phyloP scores from a whole-genome alignment of 2,888 invertebrate genomes.

The Hydroisotoma schaefferi region DNA sequence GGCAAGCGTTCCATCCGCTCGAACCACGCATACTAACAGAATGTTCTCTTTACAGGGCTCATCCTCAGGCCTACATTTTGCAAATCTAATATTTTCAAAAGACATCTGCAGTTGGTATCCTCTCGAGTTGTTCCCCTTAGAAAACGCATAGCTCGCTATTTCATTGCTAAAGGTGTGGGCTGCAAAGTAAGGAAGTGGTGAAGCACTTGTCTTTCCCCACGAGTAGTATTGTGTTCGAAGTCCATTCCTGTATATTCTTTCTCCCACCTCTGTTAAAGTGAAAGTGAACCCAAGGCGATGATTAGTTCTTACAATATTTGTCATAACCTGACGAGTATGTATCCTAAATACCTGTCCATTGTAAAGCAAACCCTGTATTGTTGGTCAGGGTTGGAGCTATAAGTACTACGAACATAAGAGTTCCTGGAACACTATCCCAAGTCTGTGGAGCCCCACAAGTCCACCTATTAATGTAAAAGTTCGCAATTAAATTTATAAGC shows the following conservation, averaged over 20 bases:
- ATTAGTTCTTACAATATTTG: neutral
- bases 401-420: neutral
- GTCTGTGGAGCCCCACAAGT: neutral
- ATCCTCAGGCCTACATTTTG: neutral
- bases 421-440: constrained; percentile 6
- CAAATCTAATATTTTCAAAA: constrained; percentile 12
- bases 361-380: neutral
- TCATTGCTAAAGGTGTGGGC: constrained; percentile 15
- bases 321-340: neutral
- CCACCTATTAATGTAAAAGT: neutral
- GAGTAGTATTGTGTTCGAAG: constrained; percentile 19
- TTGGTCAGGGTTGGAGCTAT: neutral
- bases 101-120: constrained; percentile 24
- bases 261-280: neutral
- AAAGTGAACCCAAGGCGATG: neutral
- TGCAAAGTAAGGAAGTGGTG: constrained; percentile 26
- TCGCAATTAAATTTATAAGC: neutral
- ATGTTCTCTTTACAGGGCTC: neutral
- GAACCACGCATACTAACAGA: constrained; percentile 11
- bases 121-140: constrained; percentile 21
- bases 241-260: neutral
- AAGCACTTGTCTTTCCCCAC: constrained; percentile 18
- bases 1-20: constrained; percentile 14
- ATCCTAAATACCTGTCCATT: neutral
- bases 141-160: constrained; percentile 24